A percentile compares a stretch with the other conserved stretches of the same genome.
phyloP scores from a whole-genome alignment of 2,797 vertebrate genomes.

The Acrossocheilus wenchowensis region DNA sequence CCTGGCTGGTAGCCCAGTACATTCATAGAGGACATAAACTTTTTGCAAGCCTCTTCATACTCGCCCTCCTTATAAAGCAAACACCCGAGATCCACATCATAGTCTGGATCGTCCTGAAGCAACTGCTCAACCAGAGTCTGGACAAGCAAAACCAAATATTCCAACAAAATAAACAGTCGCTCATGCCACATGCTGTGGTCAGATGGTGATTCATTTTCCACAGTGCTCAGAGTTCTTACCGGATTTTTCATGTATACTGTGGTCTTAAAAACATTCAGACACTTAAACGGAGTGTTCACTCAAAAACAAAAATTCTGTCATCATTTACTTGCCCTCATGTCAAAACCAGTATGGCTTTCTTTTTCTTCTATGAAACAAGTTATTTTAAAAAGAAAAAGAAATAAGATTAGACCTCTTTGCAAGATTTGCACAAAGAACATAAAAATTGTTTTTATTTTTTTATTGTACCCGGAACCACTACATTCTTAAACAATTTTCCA shows the following conservation, averaged over 20 bases:
- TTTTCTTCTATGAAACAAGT: background rate
- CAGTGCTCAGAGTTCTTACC: conserved; percentile 2
- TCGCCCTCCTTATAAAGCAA: conserved; percentile 90
- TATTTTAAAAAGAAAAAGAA: background rate
- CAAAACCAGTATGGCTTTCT: background rate
- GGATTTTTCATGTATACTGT: background rate
- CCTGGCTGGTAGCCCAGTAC: conserved; percentile 88
- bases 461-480: background rate
- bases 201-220: conserved; percentile 36
- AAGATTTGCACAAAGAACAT: background rate
- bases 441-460: too few relatives aligned
- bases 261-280: background rate
- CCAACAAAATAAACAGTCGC: conserved; percentile 2
- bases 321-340: background rate
- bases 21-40: conserved; percentile 87
- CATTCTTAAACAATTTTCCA: background rate
- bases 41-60: conserved; percentile 88
- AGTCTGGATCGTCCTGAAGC: conserved; percentile 83
- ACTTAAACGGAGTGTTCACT: background rate
- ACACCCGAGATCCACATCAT: conserved; percentile 89
- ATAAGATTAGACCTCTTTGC: background rate
- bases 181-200: conserved; percentile 26
- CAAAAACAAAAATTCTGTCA: background rate
- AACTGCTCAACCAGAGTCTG: conserved; percentile 90
- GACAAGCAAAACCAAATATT: conserved; percentile 30